A percentile compares a stretch with the other conserved stretches of the same genome.
Conservation (phyloP, 2,113 vertebrate genomes). For the Larimichthys crocea region DNA sequence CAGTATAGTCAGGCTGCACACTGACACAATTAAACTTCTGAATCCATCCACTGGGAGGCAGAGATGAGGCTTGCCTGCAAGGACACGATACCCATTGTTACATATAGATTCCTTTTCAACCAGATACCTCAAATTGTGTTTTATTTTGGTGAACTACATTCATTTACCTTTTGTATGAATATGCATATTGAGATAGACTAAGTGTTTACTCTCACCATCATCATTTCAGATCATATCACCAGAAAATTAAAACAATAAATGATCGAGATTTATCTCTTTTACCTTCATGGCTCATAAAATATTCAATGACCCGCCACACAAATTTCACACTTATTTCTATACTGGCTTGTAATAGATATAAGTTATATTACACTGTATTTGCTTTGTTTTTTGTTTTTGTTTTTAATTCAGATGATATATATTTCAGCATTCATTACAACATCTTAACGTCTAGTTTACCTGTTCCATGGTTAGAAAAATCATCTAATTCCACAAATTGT, state of each 20-base stretch:
- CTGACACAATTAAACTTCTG: conserved; percentile 11
- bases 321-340: not conserved
- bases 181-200: not conserved
- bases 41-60: conserved; percentile 48
- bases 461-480: not conserved
- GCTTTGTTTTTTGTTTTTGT: not conserved
- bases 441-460: not conserved
- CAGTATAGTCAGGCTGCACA: not conserved
- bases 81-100: not conserved
- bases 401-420: not conserved
- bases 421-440: not conserved
- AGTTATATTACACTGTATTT: not conserved
- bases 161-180: not conserved
- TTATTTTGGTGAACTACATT: not conserved
- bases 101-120: not conserved
- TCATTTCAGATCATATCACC: not conserved
- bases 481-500: not conserved
- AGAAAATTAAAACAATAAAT: not conserved
- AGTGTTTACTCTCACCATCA: not conserved
- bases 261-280: not conserved
- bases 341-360: not conserved
- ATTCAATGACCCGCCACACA: not conserved
- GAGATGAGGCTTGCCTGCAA: conserved; percentile 2
- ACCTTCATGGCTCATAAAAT: not conserved
- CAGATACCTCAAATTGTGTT: not conserved